Percentiles rank a stretch among this genome's conserved stretches.
These are phyloP conservation scores for Cinclus mexicanus DNA, from an alignment of 2,113 vertebrate species.

Conservation along the genomic window DNA sequence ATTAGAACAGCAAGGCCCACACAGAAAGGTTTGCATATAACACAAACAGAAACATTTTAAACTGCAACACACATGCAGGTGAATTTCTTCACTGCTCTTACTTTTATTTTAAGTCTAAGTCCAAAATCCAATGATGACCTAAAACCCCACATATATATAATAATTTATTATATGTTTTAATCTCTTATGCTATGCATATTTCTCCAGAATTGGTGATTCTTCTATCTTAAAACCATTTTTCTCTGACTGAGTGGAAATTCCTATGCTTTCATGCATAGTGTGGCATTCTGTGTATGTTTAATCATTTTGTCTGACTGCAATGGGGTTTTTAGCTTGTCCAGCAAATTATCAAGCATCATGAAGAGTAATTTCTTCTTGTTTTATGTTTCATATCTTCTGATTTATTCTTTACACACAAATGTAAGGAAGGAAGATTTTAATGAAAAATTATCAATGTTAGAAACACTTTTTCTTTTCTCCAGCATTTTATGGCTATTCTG, in stretches of 20 bases:
- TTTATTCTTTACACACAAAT: not conserved
- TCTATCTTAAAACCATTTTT: not conserved
- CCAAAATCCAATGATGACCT: not conserved
- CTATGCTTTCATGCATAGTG: not conserved
- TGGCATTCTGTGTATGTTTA: not conserved
- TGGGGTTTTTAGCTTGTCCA: not conserved
- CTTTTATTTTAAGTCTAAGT: not conserved
- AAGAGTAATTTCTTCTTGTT: not conserved
- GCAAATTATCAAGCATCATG: not conserved
- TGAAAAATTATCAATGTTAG: not conserved
- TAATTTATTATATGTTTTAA: not conserved
- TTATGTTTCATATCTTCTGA: not conserved
- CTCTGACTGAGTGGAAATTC: not conserved
- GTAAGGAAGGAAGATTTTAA: not conserved
- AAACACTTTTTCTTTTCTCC: not conserved
- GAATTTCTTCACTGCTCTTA: not conserved
- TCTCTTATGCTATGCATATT: not conserved
- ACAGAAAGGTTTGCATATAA: not conserved
- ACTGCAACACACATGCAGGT: fast-evolving
- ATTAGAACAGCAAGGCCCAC: not conserved
- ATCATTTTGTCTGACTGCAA: not conserved
- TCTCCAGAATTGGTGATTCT: not conserved
- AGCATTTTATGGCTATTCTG: not conserved
- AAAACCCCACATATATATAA: not conserved
- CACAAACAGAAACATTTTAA: not conserved